Conservation (phyloP, 2,888 invertebrate species). For the Amblyjoppa fuscipennis region DNA sequence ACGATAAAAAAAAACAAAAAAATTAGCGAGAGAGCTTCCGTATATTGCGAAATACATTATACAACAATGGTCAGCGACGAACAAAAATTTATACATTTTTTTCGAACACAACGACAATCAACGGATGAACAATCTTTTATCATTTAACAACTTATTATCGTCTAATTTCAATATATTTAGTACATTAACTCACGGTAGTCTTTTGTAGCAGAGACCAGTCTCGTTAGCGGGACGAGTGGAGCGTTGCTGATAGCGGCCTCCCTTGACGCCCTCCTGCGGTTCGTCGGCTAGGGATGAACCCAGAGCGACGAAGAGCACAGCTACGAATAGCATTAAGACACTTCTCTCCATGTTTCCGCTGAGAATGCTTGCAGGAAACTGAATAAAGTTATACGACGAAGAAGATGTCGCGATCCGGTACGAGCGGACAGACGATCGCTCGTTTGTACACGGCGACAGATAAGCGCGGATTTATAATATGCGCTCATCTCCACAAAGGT, state of each 20-base stretch:
- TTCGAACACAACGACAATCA: background rate
- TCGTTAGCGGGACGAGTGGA: conserved; percentile 72
- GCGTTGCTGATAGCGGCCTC: conserved; percentile 70
- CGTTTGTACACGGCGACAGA: conserved; percentile 25
- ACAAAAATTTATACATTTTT: background rate
- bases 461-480: conserved; percentile 38
- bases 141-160: background rate
- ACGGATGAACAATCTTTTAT: background rate
- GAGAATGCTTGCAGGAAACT: conserved; percentile 74
- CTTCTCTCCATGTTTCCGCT: conserved; percentile 76
- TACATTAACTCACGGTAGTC: conserved; percentile 88
- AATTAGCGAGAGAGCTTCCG: background rate
- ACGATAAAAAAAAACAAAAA: background rate
- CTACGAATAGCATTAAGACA: conserved; percentile 56
- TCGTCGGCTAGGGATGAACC: conserved; percentile 65
- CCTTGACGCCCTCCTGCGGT: conserved; percentile 76
- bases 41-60: background rate
- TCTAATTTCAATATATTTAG: background rate
- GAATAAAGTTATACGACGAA: conserved; percentile 61
- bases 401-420: background rate
- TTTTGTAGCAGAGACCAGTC: conserved; percentile 88
- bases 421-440: background rate
- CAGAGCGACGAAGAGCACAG: conserved; percentile 69
- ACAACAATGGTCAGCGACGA: background rate
- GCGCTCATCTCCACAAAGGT: conserved; percentile 52